These are phyloP conservation scores for Rallus crepitans DNA, from an alignment of 2,797 vertebrate genomes.

Conservation along the genomic window DNA sequence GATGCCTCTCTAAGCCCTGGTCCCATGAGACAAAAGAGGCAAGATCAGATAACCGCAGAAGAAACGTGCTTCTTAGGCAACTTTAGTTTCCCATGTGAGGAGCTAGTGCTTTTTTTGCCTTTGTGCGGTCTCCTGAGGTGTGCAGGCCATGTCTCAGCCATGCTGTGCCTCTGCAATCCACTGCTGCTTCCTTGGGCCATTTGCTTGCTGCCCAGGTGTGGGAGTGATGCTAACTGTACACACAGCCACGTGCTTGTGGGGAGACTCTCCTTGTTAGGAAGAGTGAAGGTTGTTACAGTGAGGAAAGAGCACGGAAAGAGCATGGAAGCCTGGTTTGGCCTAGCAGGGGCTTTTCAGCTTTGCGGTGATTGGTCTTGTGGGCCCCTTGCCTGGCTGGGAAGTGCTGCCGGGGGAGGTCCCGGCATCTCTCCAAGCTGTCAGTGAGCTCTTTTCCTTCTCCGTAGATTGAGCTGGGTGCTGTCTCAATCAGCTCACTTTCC, in stretches of 20 bases:
- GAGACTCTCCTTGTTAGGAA: neutral
- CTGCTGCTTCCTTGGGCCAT: neutral
- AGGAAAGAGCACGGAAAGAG: conserved; percentile 19
- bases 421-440: neutral
- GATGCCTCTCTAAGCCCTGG: conserved; percentile 74
- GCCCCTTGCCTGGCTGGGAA: neutral
- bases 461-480: neutral
- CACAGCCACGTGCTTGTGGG: neutral
- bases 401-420: neutral
- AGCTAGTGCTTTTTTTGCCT: conserved; percentile 29
- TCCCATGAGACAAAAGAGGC: conserved; percentile 74
- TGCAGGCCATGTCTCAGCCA: fast-evolving
- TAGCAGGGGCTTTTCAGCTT: conserved; percentile 26
- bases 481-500: neutral
- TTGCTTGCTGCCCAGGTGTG: neutral
- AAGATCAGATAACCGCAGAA: conserved; percentile 77
- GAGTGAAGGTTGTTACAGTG: neutral
- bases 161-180: neutral
- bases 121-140: neutral
- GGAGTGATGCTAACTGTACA: neutral
- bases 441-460: conserved; percentile 52
- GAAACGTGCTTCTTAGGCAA: conserved; percentile 77
- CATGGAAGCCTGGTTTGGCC: conserved; percentile 7
- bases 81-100: conserved; percentile 74
- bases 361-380: neutral